Evolutionary conservation across 1,140 invertebrate genomes (phyloP).

Genomic region (Ceratina calcarata): DNA sequence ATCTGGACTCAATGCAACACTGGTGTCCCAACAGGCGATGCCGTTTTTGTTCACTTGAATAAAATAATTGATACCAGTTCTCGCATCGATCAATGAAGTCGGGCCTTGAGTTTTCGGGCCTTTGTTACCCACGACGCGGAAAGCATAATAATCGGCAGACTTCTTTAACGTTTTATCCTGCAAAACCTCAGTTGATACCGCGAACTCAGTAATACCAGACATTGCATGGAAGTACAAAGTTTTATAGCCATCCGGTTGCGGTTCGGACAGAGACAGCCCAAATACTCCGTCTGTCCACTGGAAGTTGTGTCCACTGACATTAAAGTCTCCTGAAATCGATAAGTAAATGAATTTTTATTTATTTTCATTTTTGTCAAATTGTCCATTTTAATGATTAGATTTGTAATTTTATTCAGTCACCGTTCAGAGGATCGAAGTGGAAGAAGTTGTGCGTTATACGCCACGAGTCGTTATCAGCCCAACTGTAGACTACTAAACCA

Average conservation of each 20-base stretch:
- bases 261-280: slow-evolving; percentile 84
- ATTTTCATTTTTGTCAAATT: slow-evolving; percentile 60
- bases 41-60: slow-evolving; percentile 85
- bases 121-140: slow-evolving; percentile 82
- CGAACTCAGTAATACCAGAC: slow-evolving; percentile 87
- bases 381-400: background rate
- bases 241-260: slow-evolving; percentile 81
- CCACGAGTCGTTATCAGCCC: slow-evolving; percentile 87
- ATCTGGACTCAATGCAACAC: slow-evolving; percentile 79
- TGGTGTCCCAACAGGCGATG: slow-evolving; percentile 86
- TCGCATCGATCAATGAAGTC: slow-evolving; percentile 82
- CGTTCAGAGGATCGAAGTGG: slow-evolving; percentile 88
- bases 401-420: slow-evolving; percentile 56
- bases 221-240: slow-evolving; percentile 89
- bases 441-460: slow-evolving; percentile 90
- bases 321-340: slow-evolving; percentile 81
- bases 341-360: slow-evolving; percentile 12
- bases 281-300: slow-evolving; percentile 90
- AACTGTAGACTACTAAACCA: slow-evolving; percentile 88
- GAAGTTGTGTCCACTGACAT: slow-evolving; percentile 86
- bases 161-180: slow-evolving; percentile 85
- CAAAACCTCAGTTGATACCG: slow-evolving; percentile 85
- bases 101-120: slow-evolving; percentile 82
- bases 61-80: slow-evolving; percentile 84
- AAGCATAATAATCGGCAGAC: slow-evolving; percentile 63